Evolutionary conservation across 2,888 invertebrate species (phyloP), one percentile per base, ranked within the genome.

Genomic region (Serrognathus titanus): DNA sequence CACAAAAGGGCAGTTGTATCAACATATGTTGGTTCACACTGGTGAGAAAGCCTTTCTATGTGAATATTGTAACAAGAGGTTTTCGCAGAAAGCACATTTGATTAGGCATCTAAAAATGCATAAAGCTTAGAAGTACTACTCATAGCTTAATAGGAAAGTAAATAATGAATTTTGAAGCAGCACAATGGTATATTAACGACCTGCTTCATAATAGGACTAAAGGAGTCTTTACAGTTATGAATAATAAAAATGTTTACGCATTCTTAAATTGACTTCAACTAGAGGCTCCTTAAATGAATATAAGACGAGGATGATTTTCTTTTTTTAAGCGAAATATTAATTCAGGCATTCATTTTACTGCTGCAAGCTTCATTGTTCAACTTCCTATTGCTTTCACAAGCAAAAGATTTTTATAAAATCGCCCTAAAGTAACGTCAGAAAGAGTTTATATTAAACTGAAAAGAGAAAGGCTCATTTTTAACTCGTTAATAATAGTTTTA

Each of bases 81-180:
- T 78, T 66, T 74, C 78, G 13, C 78, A 78, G 58, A 77, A 77
- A 57, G 77, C 78, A 6, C 78, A 78, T 67, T 65, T 78, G 36
- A 68, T 75, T 12, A 63, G 78, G 40, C 78, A 78, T 68, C 65
- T 74, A 39, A 77, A 76, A 63, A 74, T 74, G 50, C 78, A 78
- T 69, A 71, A 71, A 57, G 66, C 57, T 52, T 64, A 61, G 6
- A 31, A 31, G 24, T 5, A 31, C 24, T 5, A 6, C 4, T 6
- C 24, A 7, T 31, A 31, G 24, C 4, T 31, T 1, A 31, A 31
- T 31, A 1, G 24, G 6, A 6, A 48, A 48, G 38, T 50, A n/a
- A 11, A 50, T 1, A 11, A 39, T 39, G 50, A 38, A 8, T 10
- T 36, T 10, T 38, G n/a, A 20, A 16, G n/a, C 10, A 31, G 24